These are phyloP conservation scores for Cladopsammia gracilis DNA, from an alignment of 64 coral and sea anemone species.

Conservation along the genomic window DNA sequence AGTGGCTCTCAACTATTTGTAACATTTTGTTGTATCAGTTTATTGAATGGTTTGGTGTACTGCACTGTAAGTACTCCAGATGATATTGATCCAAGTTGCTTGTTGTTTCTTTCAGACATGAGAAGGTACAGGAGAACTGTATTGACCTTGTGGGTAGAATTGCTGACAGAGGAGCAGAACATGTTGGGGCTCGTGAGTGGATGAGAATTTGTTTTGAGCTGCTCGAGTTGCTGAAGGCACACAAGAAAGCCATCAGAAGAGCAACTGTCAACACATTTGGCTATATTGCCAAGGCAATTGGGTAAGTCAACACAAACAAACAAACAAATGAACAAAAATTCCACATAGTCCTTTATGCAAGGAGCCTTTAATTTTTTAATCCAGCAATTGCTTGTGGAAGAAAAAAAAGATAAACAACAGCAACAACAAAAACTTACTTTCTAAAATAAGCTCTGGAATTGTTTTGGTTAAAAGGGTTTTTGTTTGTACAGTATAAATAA, in stretches of 20 bases:
- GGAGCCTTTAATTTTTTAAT: no score
- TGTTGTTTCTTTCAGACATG: constrained; percentile 72
- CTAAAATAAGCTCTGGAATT: no score
- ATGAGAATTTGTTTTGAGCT: constrained; percentile 99
- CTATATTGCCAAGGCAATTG: constrained; percentile 99
- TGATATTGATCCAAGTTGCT: neutral
- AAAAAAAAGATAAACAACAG: no score
- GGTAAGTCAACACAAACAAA: constrained; percentile 65
- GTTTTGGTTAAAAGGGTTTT: no score
- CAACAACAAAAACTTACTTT: no score
- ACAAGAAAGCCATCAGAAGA: constrained; percentile 99
- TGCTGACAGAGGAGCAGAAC: constrained; percentile 97
- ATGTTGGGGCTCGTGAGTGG: constrained; percentile 98
- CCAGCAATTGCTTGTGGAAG: no score
- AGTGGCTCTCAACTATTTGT: no score
- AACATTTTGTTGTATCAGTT: no score
- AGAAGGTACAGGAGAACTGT: constrained; percentile 99
- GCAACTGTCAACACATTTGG: constrained; percentile 99
- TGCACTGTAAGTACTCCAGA: neutral
- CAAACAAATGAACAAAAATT: no score
- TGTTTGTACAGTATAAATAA: no score
- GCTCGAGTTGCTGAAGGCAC: constrained; percentile 94
- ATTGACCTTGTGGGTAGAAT: constrained; percentile 98
- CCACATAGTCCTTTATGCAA: no score
- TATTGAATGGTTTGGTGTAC: no score